These are phyloP conservation scores for Philereme transversata DNA, from an alignment of 2,888 invertebrate species.

Conservation along the genomic window DNA sequence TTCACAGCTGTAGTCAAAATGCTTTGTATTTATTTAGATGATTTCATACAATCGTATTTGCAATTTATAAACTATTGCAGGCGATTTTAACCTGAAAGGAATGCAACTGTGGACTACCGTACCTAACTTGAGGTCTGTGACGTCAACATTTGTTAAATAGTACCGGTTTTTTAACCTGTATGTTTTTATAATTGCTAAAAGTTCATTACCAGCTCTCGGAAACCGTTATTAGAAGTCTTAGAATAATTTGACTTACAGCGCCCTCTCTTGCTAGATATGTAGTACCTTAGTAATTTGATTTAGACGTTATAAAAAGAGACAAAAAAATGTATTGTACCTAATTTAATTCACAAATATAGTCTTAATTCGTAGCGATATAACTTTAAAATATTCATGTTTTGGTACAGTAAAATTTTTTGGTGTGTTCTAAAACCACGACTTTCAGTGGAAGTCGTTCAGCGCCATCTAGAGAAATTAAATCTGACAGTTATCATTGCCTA, in stretches of 20 bases:
- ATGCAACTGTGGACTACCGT: background rate
- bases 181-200: constrained; percentile 1
- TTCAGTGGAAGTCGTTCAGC: no score
- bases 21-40: no score
- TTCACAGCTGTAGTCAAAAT: no score
- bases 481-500: no score
- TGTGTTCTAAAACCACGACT: no score
- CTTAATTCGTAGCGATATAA: background rate
- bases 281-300: background rate
- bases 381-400: background rate
- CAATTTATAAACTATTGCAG: no score
- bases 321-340: background rate
- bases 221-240: background rate
- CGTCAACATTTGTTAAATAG: background rate
- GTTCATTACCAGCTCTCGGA: background rate
- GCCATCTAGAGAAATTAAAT: no score
- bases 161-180: background rate
- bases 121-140: background rate
- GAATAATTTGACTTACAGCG: background rate
- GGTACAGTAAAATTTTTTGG: background rate
- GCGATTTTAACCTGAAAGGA: no score
- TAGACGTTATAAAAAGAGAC: background rate
- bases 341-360: background rate
- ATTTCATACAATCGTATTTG: no score
- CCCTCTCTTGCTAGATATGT: background rate